Conservation (phyloP, 1,140 invertebrate species). For the Diplogasteroides magnus region DNA sequence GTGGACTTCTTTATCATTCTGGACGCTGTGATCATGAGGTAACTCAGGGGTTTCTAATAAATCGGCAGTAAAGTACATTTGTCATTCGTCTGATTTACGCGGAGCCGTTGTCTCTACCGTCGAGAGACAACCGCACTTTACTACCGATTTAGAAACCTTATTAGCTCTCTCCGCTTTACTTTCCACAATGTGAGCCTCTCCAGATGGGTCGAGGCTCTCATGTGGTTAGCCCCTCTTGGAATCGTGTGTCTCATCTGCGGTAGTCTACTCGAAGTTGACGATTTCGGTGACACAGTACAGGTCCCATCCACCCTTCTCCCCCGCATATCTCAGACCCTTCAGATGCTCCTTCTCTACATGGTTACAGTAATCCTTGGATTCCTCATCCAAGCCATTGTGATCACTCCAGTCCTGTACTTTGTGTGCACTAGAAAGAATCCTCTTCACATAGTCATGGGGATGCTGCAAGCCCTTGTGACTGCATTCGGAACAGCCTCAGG, state of each 20-base stretch:
- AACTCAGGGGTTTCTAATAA: too few species aligned
- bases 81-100: too few species aligned
- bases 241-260: constrained; percentile 83
- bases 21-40: constrained; percentile 45
- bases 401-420: constrained; percentile 79
- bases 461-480: constrained; percentile 77
- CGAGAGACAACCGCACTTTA: too few species aligned
- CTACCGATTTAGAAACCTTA: too few species aligned
- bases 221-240: constrained; percentile 73
- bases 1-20: constrained; percentile 55
- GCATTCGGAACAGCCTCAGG: constrained; percentile 81
- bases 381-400: constrained; percentile 76
- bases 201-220: constrained; percentile 45
- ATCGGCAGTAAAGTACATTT: too few species aligned
- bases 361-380: constrained; percentile 78
- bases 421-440: constrained; percentile 77
- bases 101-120: too few species aligned
- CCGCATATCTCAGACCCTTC: too few species aligned
- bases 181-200: too few species aligned
- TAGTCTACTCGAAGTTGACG: constrained; percentile 75
- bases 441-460: constrained; percentile 74
- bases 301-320: too few species aligned
- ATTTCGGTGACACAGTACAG: constrained; percentile 73
- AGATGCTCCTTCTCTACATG: constrained; percentile 72
- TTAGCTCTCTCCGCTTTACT: too few species aligned